phyloP scores from a whole-genome alignment of 2,113 vertebrate species.

The Plectropomus leopardus region DNA sequence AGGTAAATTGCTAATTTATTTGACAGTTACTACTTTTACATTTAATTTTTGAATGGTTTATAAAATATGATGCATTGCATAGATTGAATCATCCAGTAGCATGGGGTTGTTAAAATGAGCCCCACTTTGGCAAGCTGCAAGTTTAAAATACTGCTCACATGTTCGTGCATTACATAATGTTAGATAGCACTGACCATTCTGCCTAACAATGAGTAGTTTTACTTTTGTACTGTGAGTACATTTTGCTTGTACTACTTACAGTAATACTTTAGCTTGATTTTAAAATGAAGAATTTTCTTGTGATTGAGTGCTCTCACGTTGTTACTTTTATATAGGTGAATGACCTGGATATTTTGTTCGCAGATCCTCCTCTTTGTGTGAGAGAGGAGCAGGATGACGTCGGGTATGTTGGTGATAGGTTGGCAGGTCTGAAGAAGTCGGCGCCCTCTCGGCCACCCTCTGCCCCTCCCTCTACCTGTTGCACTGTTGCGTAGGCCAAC shows the following conservation, averaged over 20 bases:
- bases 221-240: background rate
- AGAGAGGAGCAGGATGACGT: slow-evolving; percentile 13
- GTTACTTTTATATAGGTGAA: background rate
- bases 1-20: no score
- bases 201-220: background rate
- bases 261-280: background rate
- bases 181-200: background rate
- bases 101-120: background rate
- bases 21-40: no score
- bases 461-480: slow-evolving; percentile 31
- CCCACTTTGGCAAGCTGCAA: no score
- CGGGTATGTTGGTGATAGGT: background rate
- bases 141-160: no score
- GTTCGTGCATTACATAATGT: background rate
- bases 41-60: background rate
- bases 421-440: slow-evolving; percentile 18
- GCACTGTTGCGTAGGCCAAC: background rate
- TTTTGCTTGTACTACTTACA: background rate
- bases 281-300: background rate
- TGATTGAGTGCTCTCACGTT: background rate
- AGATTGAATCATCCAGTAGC: background rate
- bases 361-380: slow-evolving; percentile 31
- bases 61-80: background rate
- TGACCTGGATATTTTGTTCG: background rate
- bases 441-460: slow-evolving; percentile 24